Percentiles rank a stretch among this genome's conserved stretches.
Conservation (phyloP, 1,140 invertebrate species). For the Drosophila sucinea region DNA sequence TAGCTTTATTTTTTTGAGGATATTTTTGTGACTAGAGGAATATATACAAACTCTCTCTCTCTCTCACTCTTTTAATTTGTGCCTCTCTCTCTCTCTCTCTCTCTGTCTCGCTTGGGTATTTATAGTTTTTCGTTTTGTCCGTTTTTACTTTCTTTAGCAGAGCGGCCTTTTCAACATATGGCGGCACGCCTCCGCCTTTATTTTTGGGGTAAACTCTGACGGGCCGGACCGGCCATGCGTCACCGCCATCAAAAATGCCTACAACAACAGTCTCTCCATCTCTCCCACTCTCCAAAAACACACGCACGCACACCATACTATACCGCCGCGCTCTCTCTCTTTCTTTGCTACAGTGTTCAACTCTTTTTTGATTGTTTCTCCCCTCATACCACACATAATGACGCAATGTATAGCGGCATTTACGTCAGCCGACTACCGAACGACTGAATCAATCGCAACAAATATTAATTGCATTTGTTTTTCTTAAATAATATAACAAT, state of each 20-base stretch:
- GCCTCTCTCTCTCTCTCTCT: constrained; percentile 9
- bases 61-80: neutral
- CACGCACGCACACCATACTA: neutral
- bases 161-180: constrained; percentile 2
- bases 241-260: neutral
- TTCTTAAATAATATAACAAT: constrained; percentile 11
- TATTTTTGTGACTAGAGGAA: neutral
- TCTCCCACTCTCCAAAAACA: neutral
- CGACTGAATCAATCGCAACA: neutral
- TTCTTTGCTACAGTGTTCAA: neutral
- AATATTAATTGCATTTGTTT: constrained; percentile 1
- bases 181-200: constrained; percentile 6
- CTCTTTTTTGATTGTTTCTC: constrained; percentile 11
- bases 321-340: no score
- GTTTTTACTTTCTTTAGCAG: constrained; percentile 5
- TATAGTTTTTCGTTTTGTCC: neutral
- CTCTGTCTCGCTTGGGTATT: neutral
- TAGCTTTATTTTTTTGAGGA: neutral
- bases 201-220: constrained; percentile 6
- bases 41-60: neutral
- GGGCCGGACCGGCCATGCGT: neutral
- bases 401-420: constrained; percentile 67
- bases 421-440: constrained; percentile 49
- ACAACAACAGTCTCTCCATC: neutral
- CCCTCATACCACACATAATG: constrained; percentile 31